Base-by-base conservation (phyloP, 2,113 vertebrate genomes). In the Isurus oxyrinchus region DNA sequence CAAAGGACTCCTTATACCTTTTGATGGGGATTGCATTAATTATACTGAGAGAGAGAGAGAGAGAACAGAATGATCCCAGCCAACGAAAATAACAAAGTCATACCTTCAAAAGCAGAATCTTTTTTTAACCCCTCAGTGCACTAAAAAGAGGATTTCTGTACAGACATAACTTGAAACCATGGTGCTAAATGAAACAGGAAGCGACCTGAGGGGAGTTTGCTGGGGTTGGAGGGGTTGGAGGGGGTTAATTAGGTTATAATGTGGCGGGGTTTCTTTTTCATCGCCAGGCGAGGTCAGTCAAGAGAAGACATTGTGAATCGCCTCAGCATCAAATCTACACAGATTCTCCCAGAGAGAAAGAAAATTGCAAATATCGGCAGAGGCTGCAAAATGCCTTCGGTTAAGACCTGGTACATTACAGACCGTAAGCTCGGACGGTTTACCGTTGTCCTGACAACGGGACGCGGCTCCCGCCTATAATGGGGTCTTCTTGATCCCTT, bases 371-470 rank as follows among this genome's bases (percentile, higher is more conserved):
- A 97, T 97, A 95, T 97, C 96, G 96, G 96, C 96, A 96, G 96
- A 96, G 97, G 96, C 94, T 53, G 86, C 95, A 96, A 96, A 96
- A 97, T 87, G 96, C 96, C 96, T 97, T 97, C 97, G 96, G 96
- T 96, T 95, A 84, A 96, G 88, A 72, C 94, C 93, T 96, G 96
- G 96, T 69, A 96, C 96, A 96, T 97, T 96, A 97, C 76, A 96
- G 95, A 95, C 96, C 7, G 94, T 69, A 53, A 69, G 66, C 63
- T 95, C 2, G 40, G 96, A 94, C 96, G 96, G 96, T 97, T 96
- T 96, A 19, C 66, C 96, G 97, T 97, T 98, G 97, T 97, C 97
- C 97, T 98, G 97, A 97, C 97, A 98, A 98, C 97, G 86, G 96
- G 96, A 97, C 96, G 40, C 97, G 97, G 97, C 96, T 96, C 96